Evolutionary conservation across 2,888 invertebrate genomes (phyloP).

Genomic region (Quadriops clusia): DNA sequence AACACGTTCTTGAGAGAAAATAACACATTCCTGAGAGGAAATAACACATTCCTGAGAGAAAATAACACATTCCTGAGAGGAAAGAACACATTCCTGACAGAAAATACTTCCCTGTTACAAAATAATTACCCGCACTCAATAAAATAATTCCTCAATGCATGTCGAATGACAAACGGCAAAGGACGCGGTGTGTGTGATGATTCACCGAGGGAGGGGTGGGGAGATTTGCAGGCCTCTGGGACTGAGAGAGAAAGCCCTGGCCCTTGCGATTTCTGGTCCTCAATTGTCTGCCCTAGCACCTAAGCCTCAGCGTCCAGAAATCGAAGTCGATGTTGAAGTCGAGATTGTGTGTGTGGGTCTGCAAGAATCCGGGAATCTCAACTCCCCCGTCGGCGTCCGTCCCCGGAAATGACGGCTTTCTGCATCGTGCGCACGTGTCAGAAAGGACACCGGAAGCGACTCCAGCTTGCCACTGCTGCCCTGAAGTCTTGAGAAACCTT

Average conservation of each 20-base stretch:
- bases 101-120: no score
- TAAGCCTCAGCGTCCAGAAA: conserved; percentile 7
- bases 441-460: conserved; percentile 19
- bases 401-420: conserved; percentile 22
- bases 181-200: conserved; percentile 11
- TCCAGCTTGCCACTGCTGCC: no score
- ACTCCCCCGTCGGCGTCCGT: conserved; percentile 16
- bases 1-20: no score
- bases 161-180: not conserved
- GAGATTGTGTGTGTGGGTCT: conserved; percentile 13
- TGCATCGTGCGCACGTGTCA: conserved; percentile 21
- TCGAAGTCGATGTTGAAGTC: conserved; percentile 14
- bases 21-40: no score
- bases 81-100: no score
- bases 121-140: conserved; percentile 5
- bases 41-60: no score
- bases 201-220: conserved; percentile 17
- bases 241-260: no score
- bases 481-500: no score
- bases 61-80: no score
- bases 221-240: conserved; percentile 17
- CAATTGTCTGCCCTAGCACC: conserved; percentile 7
- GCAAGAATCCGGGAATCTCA: conserved; percentile 17
- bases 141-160: no score
- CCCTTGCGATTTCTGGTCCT: no score